Conservation (phyloP, 2,113 vertebrate species). For the Thymallus thymallus region DNA sequence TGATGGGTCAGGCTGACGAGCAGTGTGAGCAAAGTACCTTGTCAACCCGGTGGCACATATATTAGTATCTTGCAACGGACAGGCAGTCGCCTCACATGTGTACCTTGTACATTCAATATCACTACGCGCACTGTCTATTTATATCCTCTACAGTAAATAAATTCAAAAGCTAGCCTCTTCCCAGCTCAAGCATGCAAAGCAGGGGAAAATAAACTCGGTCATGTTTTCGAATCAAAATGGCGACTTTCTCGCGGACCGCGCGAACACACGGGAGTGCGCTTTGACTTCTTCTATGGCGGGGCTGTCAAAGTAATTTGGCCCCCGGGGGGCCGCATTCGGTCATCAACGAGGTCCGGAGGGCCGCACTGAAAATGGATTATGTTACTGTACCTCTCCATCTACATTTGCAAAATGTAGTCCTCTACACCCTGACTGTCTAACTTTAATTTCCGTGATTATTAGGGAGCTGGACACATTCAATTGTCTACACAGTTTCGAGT, state of each 20-base stretch:
- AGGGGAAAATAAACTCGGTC: conserved; percentile 74
- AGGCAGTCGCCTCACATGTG: background rate
- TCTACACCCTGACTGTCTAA: no score
- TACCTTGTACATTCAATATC: background rate
- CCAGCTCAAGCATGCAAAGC: conserved; percentile 64
- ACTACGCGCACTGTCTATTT: background rate
- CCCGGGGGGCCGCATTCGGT: no score
- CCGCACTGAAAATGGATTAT: no score
- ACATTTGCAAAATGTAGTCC: no score
- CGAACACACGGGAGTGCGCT: conserved; percentile 53
- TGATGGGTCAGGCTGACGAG: conserved; percentile 59
- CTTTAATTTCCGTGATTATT: no score
- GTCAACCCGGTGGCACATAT: conserved; percentile 37
- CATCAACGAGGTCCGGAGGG: no score
- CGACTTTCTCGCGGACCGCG: conserved; percentile 60
- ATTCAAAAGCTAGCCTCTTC: conserved; percentile 42
- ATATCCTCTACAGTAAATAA: conserved; percentile 16
- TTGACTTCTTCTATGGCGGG: conserved; percentile 18
- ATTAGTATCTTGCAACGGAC: background rate
- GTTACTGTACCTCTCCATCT: no score
- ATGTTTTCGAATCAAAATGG: conserved; percentile 81
- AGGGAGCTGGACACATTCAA: no score
- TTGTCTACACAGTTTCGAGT: no score
- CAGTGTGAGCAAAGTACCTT: conserved; percentile 42
- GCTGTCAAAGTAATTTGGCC: no score